These are phyloP conservation scores for Salminus brasiliensis DNA, from an alignment of 2,113 vertebrate genomes.

Conservation along the genomic window DNA sequence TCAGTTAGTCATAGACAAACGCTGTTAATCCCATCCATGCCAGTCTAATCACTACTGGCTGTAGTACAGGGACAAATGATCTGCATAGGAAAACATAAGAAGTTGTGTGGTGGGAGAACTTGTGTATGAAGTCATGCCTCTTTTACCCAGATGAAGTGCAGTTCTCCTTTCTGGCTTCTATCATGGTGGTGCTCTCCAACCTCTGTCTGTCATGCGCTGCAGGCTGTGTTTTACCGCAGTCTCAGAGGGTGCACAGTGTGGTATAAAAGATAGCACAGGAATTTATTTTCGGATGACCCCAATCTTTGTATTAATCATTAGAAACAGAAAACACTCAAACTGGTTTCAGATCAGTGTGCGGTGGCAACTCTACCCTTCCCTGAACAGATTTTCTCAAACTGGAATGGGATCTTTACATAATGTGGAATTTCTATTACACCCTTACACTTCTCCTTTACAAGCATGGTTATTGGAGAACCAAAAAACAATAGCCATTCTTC, in stretches of 20 bases:
- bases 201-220: constrained; percentile 37
- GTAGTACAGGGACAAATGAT: constrained; percentile 32
- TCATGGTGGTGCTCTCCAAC: constrained; percentile 47
- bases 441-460: too few species aligned
- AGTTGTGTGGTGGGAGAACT: not conserved
- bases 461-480: too few species aligned
- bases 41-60: constrained; percentile 34
- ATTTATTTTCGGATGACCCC: not conserved
- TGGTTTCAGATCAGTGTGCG: not conserved
- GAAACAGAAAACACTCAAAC: not conserved
- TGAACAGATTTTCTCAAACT: too few species aligned
- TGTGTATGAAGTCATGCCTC: constrained; percentile 42
- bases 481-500: too few species aligned
- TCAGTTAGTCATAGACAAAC: constrained; percentile 27
- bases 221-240: constrained; percentile 7
- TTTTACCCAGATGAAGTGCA: constrained; percentile 54
- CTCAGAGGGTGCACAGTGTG: not conserved
- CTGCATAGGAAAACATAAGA: constrained; percentile 14
- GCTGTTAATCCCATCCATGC: constrained; percentile 5
- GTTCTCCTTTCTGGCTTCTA: constrained; percentile 51
- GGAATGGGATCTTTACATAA: too few species aligned
- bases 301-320: not conserved
- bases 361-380: not conserved
- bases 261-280: not conserved
- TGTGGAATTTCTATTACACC: too few species aligned